Evolutionary conservation across 1,140 invertebrate species (phyloP), one percentile per base, ranked within the genome.

Genomic region (Cydia strobilella): DNA sequence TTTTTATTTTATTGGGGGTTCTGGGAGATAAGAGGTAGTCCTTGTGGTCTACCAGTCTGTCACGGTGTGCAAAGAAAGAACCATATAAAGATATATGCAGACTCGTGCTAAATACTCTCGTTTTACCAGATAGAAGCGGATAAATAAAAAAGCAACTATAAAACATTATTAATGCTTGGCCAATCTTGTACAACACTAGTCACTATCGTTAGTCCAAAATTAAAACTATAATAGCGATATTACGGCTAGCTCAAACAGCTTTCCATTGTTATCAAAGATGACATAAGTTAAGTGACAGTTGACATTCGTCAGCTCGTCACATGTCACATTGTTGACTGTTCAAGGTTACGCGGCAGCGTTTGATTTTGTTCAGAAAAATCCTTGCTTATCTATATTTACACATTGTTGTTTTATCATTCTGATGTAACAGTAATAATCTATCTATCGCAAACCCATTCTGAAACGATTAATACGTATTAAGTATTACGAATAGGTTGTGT

Each of bases 271-370:
- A 12, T 63, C 10, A 63, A 15, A 63, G 54, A 31, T 66, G 63
- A 15, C 63, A 66, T n/a, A n/a, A n/a, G n/a, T 66, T n/a, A n/a
- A n/a, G n/a, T 66, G 63, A 66, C 63, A 66, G 63, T 31, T 66
- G 23, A 35, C 25, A 59, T 1, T 59, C 20, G 4, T 59, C n/a
- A n/a, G n/a, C n/a, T n/a, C n/a, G n/a, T n/a, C n/a, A n/a, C n/a
- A n/a, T n/a, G n/a, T n/a, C 54, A 59, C 54, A 59, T 65, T 65
- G 63, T n/a, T n/a, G 10, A 35, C 63, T 27, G 63, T 9, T 65
- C 63, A 65, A 69, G 27, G 65, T 69, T 42, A 69, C 65, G 65
- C 65, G 65, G 65, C 65, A 69, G 65, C 1, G 65, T 69, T 69
- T 69, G 35, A 69, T 69, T 69, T 69, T 69, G n/a, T 42, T 69